These are phyloP conservation scores for Palaemon carinicauda DNA, from an alignment of 1,140 invertebrate genomes.

Conservation along the genomic window DNA sequence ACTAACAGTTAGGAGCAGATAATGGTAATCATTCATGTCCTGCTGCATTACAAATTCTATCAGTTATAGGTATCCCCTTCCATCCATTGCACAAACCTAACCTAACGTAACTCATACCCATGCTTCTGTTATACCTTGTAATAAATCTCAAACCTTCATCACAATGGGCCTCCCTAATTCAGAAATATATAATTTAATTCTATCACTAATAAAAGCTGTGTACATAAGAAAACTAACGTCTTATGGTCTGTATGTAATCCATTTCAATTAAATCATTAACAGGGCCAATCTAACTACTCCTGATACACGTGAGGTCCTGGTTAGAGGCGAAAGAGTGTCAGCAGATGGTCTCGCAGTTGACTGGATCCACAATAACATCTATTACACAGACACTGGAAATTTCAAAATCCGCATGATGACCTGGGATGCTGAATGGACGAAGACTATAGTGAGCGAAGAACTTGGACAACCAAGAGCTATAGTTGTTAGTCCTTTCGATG, in stretches of 20 bases:
- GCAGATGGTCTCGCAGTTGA: slow-evolving; percentile 83
- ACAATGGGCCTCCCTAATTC: too few relatives aligned
- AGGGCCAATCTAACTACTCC: slow-evolving; percentile 71
- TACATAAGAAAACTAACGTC: too few relatives aligned
- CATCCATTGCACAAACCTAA: too few relatives aligned
- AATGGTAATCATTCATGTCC: neutral
- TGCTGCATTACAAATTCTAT: too few relatives aligned
- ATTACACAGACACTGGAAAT: slow-evolving; percentile 73
- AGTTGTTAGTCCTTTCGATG: slow-evolving; percentile 78
- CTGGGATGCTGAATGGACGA: slow-evolving; percentile 77
- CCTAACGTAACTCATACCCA: too few relatives aligned
- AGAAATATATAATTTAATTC: too few relatives aligned
- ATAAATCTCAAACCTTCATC: too few relatives aligned
- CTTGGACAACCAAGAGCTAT: slow-evolving; percentile 84
- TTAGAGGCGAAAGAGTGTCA: slow-evolving; percentile 83
- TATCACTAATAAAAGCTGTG: too few relatives aligned
- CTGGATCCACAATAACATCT: slow-evolving; percentile 82
- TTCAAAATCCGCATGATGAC: slow-evolving; percentile 66
- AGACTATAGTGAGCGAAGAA: slow-evolving; percentile 75
- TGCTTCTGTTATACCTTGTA: too few relatives aligned
- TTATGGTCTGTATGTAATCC: neutral
- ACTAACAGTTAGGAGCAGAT: neutral
- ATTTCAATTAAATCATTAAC: neutral
- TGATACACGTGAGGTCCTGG: slow-evolving; percentile 75
- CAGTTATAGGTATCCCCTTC: too few relatives aligned